Base-by-base conservation (phyloP, 2,888 invertebrate genomes). In the Carabus problematicus region DNA sequence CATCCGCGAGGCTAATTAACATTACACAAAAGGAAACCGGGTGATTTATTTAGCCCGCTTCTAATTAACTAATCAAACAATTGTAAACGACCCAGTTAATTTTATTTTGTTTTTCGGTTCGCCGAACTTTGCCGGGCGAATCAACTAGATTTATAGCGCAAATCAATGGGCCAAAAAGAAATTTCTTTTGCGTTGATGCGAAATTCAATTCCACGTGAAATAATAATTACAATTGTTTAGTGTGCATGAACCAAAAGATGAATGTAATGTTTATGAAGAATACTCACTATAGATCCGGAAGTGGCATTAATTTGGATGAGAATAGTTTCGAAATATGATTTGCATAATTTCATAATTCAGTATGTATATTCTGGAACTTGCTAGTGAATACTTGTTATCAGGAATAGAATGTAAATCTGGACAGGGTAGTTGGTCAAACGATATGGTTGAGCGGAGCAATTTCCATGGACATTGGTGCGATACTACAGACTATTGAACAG, bases 21-120 rank as follows among this genome's bases (percentile, higher is more conserved):
- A 55, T 54, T 54, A 64, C 54, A 54, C 54, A 64, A 64, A 64
- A 54, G 14, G 39, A 56, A 12, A 39, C 29, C 41, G 12, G 54
- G 55, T 64, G 55, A 64, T 64, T 64, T 64, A 47, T 64, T 42
- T 55, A 52, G 42, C 64, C 55, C 55, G 43, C 55, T 64, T 54
- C 64, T 64, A 64, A 64, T 54, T 64, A 64, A 64, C 54, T 42
- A 55, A 64, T 54, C 64, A 64, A 42, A 64, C 54, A 54, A 64
- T 52, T 40, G 9, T 54, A 42, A 43, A 12, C 19, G 61, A 19
- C 29, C 39, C 43, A 12, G 45, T 61, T 61, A 29, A 61, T 61
- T 52, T 18, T 29, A 40, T 64, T 55, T 19, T 19, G 4, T 56
- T 64, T 54, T 56, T 39, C 8, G n/a, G 18, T 11, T 14, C 9